Evolutionary conservation across 2,113 vertebrate genomes (phyloP), one percentile per base, ranked within the genome.

Genomic region (Ageneiosus marmoratus): DNA sequence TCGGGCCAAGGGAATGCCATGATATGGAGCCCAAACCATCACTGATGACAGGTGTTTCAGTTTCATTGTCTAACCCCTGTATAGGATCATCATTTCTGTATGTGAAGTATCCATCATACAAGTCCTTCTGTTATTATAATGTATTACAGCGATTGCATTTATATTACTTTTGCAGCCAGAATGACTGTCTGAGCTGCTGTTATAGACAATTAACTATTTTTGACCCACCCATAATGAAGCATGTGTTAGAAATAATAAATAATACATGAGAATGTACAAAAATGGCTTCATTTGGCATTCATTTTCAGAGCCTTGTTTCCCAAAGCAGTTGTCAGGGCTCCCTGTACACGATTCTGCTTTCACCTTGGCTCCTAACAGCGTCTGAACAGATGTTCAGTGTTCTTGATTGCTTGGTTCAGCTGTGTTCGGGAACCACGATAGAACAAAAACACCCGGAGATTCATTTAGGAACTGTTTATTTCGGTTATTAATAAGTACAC

Each of bases 401-500:
- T 73, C 69, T 72, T n/a, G 24, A 73, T 50, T 73, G 44, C 13
- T 73, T 73, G 44, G 24, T 73, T 27, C n/a, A 29, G 13, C 44
- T 73, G 46, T 46, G 22, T 53, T 53, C 16, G 27, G n/a, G 46
- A 51, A 53, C 72, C 2, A 6, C 1, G 7, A 75, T 76, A 15
- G 18, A 55, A 56, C 2, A 37, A 56, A 37, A 77, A 55, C 51
- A 56, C 51, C 5, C 6, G 32, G 32, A 32, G 20, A 56, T 77
- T 56, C 32, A 34, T 37, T 34, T 34, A 20, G 32, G 18, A 77
- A 7, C 4, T 24, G 51, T 20, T 37, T n/a, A 5, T 76, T 55
- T 76, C 74, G 34, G 18, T 22, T 34, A 24, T 37, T 77, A 77
- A 81, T 77, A 73, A 70, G 53, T 80, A 81, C 70, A 58, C 22